Percentiles rank a stretch among this genome's conserved stretches.
These are phyloP conservation scores for Himalopsyche kuldschensis DNA, from an alignment of 2,888 invertebrate genomes.

Conservation along the genomic window DNA sequence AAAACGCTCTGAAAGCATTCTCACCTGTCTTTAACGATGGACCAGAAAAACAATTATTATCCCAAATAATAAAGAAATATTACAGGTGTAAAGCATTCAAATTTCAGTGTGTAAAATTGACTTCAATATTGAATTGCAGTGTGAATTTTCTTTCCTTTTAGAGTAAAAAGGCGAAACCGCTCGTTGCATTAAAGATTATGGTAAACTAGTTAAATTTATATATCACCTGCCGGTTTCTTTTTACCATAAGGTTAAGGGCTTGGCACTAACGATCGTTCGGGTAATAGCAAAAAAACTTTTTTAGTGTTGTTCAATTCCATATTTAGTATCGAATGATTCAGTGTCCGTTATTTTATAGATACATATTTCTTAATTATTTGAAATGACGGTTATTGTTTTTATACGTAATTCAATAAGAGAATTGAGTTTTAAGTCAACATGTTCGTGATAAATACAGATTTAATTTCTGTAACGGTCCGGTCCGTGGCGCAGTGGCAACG, in stretches of 20 bases:
- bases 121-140: neutral
- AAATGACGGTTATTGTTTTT: too few relatives aligned
- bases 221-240: neutral
- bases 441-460: too few relatives aligned
- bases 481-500: too few relatives aligned
- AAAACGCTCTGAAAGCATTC: neutral
- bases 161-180: neutral
- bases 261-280: neutral
- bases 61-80: neutral
- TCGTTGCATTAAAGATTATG: neutral
- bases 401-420: too few relatives aligned
- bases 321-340: too few relatives aligned
- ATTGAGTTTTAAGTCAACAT: too few relatives aligned
- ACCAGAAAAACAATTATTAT: neutral
- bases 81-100: neutral
- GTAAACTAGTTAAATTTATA: neutral
- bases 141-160: neutral
- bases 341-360: too few relatives aligned
- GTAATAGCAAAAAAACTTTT: neutral
- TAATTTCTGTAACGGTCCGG: too few relatives aligned
- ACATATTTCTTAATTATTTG: too few relatives aligned
- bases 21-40: neutral
- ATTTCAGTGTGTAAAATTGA: neutral
- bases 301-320: too few relatives aligned
- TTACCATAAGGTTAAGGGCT: neutral